Conservation (phyloP, 2,113 vertebrate genomes). For the Natator depressus region DNA sequence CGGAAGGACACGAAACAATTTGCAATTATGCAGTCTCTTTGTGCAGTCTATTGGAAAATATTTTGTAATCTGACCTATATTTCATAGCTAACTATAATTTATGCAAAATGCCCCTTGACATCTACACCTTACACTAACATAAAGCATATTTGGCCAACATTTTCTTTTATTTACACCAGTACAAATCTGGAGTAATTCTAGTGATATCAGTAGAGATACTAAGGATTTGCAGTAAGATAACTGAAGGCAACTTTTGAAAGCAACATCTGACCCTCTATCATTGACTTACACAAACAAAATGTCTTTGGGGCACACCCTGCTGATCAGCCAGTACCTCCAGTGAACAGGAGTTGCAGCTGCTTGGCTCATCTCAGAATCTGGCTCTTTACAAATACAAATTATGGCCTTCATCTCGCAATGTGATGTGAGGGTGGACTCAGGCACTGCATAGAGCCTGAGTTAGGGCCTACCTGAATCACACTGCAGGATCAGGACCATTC, state of each 20-base stretch:
- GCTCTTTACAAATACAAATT: slow-evolving; percentile 1
- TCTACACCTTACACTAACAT: accelerated
- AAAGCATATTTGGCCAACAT: neutral
- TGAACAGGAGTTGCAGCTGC: neutral
- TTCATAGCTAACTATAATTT: neutral
- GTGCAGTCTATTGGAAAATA: neutral
- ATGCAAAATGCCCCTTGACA: neutral
- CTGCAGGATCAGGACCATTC: neutral
- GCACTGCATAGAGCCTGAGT: neutral
- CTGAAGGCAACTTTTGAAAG: neutral
- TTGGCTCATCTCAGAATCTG: neutral
- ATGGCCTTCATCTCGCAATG: slow-evolving; percentile 9
- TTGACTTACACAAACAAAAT: neutral
- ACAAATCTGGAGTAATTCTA: neutral
- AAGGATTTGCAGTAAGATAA: neutral
- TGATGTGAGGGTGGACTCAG: neutral
- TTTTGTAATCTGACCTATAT: neutral
- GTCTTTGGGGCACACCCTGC: neutral
- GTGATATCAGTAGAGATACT: neutral
- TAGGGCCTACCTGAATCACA: neutral
- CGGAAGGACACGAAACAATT: neutral
- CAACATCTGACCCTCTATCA: neutral
- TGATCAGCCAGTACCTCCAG: neutral
- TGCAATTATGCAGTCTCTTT: neutral
- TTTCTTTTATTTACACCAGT: neutral